Evolutionary conservation across 2,888 invertebrate species (phyloP).

Genomic region (Scaptomyza flava): DNA sequence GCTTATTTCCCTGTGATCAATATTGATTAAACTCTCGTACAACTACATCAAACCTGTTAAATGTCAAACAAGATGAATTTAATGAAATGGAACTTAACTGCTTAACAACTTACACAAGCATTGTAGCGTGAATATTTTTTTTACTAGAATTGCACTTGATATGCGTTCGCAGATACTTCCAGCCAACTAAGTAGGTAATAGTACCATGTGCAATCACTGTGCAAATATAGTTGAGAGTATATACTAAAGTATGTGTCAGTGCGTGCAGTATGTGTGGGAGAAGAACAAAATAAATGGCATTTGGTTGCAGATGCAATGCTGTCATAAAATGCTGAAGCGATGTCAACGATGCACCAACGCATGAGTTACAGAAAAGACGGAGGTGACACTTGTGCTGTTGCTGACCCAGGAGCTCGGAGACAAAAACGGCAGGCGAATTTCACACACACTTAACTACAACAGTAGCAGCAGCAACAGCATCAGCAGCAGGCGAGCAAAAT

Average conservation of each 20-base stretch:
- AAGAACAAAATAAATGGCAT: neutral
- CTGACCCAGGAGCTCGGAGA: neutral
- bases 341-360: slow-evolving; percentile 18
- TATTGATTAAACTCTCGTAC: neutral
- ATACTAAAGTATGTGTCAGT: too few species aligned
- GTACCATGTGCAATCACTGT: neutral
- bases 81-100: neutral
- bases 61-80: neutral
- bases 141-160: neutral
- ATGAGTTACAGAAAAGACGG: neutral
- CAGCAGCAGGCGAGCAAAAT: neutral
- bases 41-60: neutral
- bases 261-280: neutral
- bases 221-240: neutral
- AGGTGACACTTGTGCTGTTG: slow-evolving; percentile 9
- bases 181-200: neutral
- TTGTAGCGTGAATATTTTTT: neutral
- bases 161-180: neutral
- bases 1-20: neutral
- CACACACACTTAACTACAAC: slow-evolving; percentile 4
- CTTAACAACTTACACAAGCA: neutral
- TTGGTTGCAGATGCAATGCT: slow-evolving; percentile 10
- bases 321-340: slow-evolving; percentile 15
- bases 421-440: slow-evolving; percentile 17
- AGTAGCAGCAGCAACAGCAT: neutral